Percentiles rank a stretch among this genome's conserved stretches.
phyloP scores from a whole-genome alignment of 2,888 invertebrate species.

The Pardosa pseudoannulata region DNA sequence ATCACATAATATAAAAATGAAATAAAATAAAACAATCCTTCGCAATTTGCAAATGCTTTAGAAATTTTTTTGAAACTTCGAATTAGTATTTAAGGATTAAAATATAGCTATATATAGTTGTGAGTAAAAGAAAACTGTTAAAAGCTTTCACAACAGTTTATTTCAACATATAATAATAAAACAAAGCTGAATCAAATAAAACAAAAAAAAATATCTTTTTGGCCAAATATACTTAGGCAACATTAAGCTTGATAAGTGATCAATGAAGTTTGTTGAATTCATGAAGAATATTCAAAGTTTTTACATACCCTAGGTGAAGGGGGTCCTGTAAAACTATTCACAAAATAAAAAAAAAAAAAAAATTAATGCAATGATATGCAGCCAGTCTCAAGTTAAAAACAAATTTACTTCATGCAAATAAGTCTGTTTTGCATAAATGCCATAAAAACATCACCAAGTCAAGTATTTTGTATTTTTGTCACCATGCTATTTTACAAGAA shows the following conservation, averaged over 20 bases:
- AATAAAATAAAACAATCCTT: too few species aligned
- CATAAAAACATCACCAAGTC: slow-evolving; percentile 12
- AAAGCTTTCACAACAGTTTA: slow-evolving; percentile 19
- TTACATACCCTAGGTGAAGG: slow-evolving; percentile 20
- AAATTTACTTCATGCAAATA: slow-evolving; percentile 11
- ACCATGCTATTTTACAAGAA: slow-evolving; percentile 28
- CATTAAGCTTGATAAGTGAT: background rate
- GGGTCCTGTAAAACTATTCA: slow-evolving; percentile 32
- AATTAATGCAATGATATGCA: slow-evolving; percentile 29
- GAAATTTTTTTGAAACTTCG: too few species aligned
- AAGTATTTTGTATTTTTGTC: background rate
- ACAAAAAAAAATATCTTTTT: background rate
- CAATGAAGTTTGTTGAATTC: background rate
- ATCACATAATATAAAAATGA: too few species aligned
- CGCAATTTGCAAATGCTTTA: too few species aligned
- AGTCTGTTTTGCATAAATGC: slow-evolving; percentile 11
- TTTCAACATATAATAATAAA: slow-evolving; percentile 14
- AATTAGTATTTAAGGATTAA: too few species aligned
- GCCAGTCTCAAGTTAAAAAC: slow-evolving; percentile 30
- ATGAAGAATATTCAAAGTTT: slow-evolving; percentile 17
- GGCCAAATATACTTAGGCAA: background rate
- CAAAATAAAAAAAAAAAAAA: too few species aligned
- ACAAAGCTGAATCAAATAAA: background rate
- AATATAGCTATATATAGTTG: too few species aligned
- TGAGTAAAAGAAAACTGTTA: background rate